A percentile compares a stretch with the other conserved stretches of the same genome.
phyloP scores from a whole-genome alignment of 2,113 vertebrate genomes.

The Engystomops pustulosus region DNA sequence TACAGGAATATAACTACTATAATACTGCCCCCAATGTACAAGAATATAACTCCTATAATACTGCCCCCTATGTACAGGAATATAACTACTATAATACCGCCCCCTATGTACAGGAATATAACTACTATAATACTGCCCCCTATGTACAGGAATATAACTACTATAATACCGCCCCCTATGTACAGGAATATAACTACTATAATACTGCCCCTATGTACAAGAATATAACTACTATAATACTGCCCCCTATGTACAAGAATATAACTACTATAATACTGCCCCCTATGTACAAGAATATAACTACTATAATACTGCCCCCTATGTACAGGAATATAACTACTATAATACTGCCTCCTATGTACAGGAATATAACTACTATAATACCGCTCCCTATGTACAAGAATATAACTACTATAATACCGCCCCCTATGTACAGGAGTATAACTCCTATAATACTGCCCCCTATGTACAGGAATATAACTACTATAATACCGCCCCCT shows the following conservation, averaged over 20 bases:
- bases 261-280: conserved; percentile 28
- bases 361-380: conserved; percentile 15
- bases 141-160: neutral
- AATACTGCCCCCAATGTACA: neutral
- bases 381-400: neutral
- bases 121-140: conserved; percentile 8
- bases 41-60: conserved; percentile 7
- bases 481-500: conserved; percentile 7
- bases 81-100: conserved; percentile 8
- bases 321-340: conserved; percentile 14
- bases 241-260: neutral
- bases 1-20: conserved; percentile 10
- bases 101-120: neutral
- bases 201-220: neutral
- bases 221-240: conserved; percentile 6
- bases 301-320: conserved; percentile 13
- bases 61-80: neutral
- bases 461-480: conserved; percentile 7
- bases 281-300: conserved; percentile 8
- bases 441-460: conserved; percentile 9
- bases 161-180: neutral
- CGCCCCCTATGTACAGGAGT: neutral
- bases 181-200: conserved; percentile 4
- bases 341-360: neutral
- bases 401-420: conserved; percentile 20